Percentiles rank a stretch among this genome's conserved stretches.
These are phyloP conservation scores for Natrix natrix DNA, from an alignment of 2,797 vertebrate species.

Conservation along the genomic window DNA sequence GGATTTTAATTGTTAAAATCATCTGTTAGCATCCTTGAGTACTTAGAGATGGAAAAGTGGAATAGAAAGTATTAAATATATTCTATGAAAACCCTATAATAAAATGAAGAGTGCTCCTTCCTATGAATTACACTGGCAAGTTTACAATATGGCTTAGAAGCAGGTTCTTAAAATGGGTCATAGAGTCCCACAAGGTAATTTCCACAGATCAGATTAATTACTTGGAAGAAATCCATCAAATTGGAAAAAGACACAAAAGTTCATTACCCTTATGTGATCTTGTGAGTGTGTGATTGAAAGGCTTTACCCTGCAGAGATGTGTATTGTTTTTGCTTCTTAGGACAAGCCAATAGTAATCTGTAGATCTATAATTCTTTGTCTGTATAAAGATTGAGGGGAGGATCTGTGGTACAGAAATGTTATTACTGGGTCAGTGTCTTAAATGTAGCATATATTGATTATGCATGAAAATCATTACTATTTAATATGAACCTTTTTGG, in stretches of 20 bases:
- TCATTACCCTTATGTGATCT: neutral
- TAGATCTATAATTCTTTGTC: neutral
- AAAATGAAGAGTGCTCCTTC: slow-evolving; percentile 51
- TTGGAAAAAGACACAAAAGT: neutral
- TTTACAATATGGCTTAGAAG: neutral
- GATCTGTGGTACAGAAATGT: neutral
- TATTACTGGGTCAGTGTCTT: neutral
- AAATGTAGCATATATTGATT: neutral
- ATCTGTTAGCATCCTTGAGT: neutral
- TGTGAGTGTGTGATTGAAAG: accelerated
- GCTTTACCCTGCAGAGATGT: neutral
- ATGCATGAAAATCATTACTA: neutral
- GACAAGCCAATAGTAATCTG: accelerated
- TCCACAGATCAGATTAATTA: neutral
- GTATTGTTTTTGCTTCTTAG: neutral
- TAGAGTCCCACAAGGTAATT: neutral
- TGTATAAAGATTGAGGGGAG: neutral
- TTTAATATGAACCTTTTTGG: neutral
- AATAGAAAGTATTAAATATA: slow-evolving; percentile 15
- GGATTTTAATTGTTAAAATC: neutral
- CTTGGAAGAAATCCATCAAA: slow-evolving; percentile 11
- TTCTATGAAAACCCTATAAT: slow-evolving; percentile 46
- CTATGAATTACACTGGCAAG: slow-evolving; percentile 54
- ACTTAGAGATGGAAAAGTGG: neutral
- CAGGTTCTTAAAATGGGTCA: slow-evolving; percentile 23